These are phyloP conservation scores for Chiridota heheva DNA, from an alignment of 35 echinoderm and acorn worm genomes.

Conservation along the genomic window DNA sequence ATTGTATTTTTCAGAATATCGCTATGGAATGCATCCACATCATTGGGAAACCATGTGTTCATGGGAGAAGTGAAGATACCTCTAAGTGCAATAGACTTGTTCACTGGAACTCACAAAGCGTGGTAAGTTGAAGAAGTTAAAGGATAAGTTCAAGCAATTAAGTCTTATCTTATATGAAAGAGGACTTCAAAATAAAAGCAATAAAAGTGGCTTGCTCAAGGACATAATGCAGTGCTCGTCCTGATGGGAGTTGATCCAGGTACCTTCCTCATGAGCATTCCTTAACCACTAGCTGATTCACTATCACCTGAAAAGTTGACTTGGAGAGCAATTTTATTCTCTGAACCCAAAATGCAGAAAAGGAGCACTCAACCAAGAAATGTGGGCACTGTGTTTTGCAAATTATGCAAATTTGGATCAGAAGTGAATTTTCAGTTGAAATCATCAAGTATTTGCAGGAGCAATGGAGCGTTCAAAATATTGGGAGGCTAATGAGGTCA, in stretches of 20 bases:
- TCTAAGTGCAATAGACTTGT: conserved; percentile 78
- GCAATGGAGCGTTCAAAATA: too few relatives aligned
- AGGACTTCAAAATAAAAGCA: background rate
- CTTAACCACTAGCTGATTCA: background rate
- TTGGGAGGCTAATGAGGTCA: too few relatives aligned
- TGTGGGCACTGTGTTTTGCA: too few relatives aligned
- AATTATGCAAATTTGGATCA: too few relatives aligned
- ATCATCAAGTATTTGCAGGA: too few relatives aligned
- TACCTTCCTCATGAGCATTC: background rate
- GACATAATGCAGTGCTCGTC: background rate
- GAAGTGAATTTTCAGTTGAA: too few relatives aligned
- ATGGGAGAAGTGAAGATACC: conserved; percentile 94
- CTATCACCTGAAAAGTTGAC: background rate
- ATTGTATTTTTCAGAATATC: conserved; percentile 52
- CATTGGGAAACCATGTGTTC: conserved; percentile 57
- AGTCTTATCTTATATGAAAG: too few relatives aligned
- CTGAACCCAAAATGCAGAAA: background rate
- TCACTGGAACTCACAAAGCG: conserved; percentile 72
- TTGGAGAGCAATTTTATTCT: background rate
- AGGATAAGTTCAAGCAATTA: background rate
- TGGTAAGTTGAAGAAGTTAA: conserved; percentile 52
- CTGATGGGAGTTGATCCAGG: background rate
- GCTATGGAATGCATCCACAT: conserved; percentile 75
- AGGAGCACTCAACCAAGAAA: too few relatives aligned
- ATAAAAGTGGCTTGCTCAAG: too few relatives aligned